Evolutionary conservation across 1,140 invertebrate species (phyloP), one percentile per base, ranked within the genome.

Genomic region (Aphelinus certus): DNA sequence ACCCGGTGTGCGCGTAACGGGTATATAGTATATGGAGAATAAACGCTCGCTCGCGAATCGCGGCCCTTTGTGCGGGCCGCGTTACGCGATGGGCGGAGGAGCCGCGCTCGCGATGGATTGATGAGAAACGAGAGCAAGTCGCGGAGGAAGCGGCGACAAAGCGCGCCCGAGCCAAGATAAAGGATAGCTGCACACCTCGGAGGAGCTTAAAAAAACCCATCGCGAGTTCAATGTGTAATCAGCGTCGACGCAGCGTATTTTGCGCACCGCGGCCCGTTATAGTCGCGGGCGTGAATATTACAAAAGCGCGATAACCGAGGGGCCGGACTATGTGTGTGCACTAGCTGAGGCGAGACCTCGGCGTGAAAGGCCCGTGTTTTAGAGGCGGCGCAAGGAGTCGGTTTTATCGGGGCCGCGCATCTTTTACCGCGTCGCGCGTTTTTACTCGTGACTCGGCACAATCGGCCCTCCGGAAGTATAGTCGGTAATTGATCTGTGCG

Each of bases 161-260:
- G 65, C 42, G 6, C 61, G 45, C 46, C 7, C 61, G 61, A 9
- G 4, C 46, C 45, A 46, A 47, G 46, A 63, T 45, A 47, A 63
- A 63, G 61, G 61, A 9, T 26, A 46, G 1, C 9, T 57, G 57
- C 43, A 42, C 43, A 42, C 43, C n/a, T 26, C 2, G 42, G 58
- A 7, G 58, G 42, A 26, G 58, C 58, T 45, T 60, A 45, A 26
- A 60, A 60, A 60, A 60, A 45, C 45, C 46, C 62, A 9, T 43
- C 26, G 26, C 6, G 10, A 64, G 62, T 64, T 64, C 62, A 64
- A 64, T 64, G 68, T 62, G 57, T 73, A 74, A 69, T 74, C 73
- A 69, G 49, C 60, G 73, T 56, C 73, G 73, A 63, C 66, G 46
- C 66, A 74, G 73, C 73, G 46, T 62, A 74, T 74, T 74, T 63